These are phyloP conservation scores for Hoplostethus atlanticus DNA, from an alignment of 2,797 vertebrate species.

Conservation along the genomic window DNA sequence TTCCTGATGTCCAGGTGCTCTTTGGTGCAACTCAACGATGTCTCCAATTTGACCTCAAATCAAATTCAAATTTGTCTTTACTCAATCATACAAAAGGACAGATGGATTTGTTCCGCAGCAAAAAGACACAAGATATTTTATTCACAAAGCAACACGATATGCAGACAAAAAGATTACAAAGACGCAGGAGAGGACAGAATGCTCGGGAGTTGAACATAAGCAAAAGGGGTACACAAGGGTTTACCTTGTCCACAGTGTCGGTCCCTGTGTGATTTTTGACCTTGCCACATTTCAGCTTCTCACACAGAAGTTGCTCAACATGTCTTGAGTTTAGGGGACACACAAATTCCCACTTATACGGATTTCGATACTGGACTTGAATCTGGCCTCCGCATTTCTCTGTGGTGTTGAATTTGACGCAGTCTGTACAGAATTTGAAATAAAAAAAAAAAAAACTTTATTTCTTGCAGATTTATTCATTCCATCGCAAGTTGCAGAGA, in stretches of 20 bases:
- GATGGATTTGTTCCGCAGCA: neutral
- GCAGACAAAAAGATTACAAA: too few relatives aligned
- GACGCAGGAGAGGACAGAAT: too few relatives aligned
- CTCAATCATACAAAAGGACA: neutral
- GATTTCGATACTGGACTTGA: neutral
- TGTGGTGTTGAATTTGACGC: neutral
- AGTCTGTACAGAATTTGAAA: slow-evolving; percentile 23
- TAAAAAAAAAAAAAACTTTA: neutral
- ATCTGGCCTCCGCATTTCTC: slow-evolving; percentile 53
- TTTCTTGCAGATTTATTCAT: neutral
- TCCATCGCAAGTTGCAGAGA: neutral
- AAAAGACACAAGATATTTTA: neutral
- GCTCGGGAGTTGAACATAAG: too few relatives aligned
- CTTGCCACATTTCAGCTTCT: rapidly evolving
- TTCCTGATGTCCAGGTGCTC: rapidly evolving
- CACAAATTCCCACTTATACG: neutral
- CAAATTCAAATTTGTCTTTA: slow-evolving; percentile 15
- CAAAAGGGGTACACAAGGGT: neutral
- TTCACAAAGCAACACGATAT: too few relatives aligned
- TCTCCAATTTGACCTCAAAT: rapidly evolving
- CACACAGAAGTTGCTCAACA: rapidly evolving
- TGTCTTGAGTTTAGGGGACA: rapidly evolving
- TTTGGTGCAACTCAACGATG: rapidly evolving
- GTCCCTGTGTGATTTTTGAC: rapidly evolving
- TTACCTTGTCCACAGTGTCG: neutral